phyloP scores from a whole-genome alignment of 2,113 vertebrate genomes.

The Mirounga angustirostris region DNA sequence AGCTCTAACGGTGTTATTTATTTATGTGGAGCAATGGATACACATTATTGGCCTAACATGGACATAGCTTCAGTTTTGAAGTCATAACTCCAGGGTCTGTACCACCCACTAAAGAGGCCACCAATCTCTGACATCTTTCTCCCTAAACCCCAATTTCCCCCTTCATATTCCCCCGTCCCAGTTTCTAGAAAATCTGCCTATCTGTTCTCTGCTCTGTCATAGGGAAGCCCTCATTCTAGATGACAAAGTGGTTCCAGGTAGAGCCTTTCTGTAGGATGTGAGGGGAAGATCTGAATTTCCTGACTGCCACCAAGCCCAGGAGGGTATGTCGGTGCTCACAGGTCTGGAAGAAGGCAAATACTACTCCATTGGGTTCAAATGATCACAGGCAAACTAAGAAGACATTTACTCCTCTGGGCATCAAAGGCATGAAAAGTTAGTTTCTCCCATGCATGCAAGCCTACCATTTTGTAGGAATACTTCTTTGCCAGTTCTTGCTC shows the following conservation, averaged over 20 bases:
- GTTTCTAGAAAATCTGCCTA: neutral
- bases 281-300: neutral
- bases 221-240: neutral
- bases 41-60: rapidly evolving
- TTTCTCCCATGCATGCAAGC: neutral
- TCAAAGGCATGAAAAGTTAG: neutral
- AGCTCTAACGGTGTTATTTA: neutral
- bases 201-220: neutral
- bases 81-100: neutral
- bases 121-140: neutral
- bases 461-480: slow-evolving; percentile 76
- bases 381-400: slow-evolving; percentile 42
- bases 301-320: neutral
- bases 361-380: neutral
- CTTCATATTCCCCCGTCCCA: neutral
- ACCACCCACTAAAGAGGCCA: neutral
- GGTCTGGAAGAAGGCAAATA: neutral
- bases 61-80: neutral
- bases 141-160: neutral
- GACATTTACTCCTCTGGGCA: neutral
- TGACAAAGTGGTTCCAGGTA: neutral
- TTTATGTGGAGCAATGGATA: neutral
- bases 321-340: rapidly evolving
- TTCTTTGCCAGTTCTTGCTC: slow-evolving; percentile 84
- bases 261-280: neutral